phyloP scores from a whole-genome alignment of 2,797 vertebrate species.

The Lutjanus campechanus region DNA sequence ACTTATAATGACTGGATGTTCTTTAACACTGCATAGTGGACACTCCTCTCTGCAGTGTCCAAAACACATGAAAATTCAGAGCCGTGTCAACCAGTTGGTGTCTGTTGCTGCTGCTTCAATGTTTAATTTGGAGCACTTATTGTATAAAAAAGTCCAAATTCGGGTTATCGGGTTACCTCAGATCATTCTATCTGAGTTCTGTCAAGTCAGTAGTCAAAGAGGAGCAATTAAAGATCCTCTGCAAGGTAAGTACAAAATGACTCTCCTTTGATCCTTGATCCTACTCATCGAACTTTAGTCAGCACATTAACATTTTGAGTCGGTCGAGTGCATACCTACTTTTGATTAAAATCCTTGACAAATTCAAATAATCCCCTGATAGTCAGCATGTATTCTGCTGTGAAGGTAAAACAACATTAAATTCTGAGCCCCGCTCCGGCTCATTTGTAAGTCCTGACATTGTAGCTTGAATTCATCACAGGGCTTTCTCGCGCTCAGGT shows the following conservation, averaged over 20 bases:
- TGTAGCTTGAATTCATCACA: slow-evolving; percentile 51
- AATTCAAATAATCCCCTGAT: slow-evolving; percentile 17
- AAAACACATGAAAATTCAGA: too few species aligned
- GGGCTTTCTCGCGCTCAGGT: slow-evolving; percentile 11
- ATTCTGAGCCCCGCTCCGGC: slow-evolving; percentile 7
- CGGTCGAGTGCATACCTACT: not conserved
- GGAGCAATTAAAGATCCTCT: not conserved
- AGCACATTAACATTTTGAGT: slow-evolving; percentile 2
- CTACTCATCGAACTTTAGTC: slow-evolving; percentile 7
- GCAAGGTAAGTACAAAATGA: not conserved
- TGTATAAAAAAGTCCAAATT: not conserved
- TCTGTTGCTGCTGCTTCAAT: too few species aligned
- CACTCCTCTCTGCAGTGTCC: too few species aligned
- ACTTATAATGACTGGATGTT: too few species aligned
- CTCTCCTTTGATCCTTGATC: not conserved
- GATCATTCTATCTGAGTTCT: not conserved
- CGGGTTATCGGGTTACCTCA: too few species aligned
- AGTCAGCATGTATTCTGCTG: not conserved
- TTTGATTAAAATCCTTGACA: slow-evolving; percentile 20
- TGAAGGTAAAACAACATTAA: slow-evolving; percentile 2
- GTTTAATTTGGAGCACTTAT: not conserved
- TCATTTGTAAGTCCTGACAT: slow-evolving; percentile 57
- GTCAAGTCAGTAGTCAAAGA: not conserved
- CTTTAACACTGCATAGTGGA: too few species aligned
- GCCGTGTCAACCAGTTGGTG: too few species aligned